Evolutionary conservation across 2,888 invertebrate genomes (phyloP), one percentile per base, ranked within the genome.

Genomic region (Eupithecia pulchellata): DNA sequence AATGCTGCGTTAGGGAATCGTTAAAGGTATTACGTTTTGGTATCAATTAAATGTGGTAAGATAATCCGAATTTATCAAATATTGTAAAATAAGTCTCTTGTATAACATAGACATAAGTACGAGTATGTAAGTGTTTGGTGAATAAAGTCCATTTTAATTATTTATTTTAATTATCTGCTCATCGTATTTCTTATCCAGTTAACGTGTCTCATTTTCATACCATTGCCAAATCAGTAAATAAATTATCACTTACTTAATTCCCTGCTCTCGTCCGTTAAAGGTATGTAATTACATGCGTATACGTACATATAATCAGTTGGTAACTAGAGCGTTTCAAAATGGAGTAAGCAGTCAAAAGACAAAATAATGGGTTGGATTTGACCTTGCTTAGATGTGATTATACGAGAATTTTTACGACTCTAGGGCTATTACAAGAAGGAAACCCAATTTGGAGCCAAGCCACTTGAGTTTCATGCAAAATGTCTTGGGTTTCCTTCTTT

Each of bases 271-370:
- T 79, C 80, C 82, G 76, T 81, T 83, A 80, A 17, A 60, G 58
- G 82, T 74, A 77, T 75, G 79, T 79, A 85, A 85, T 85, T 84
- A 83, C 79, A 75, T 71, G 65, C 68, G 36, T 58, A 47, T 64
- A 52, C 62, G 34, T 60, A 25, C 60, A 30, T 73, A 66, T 72
- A 73, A 76, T 75, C 63, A 76, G 73, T 61, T 61, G 75, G 60
- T 81, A 88, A 89, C 78, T 87, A 87, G 89, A 88, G 87, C 89
- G 86, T 86, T 86, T 71, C 65, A 69, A 76, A 77, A 63, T 77
- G 72, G 71, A 82, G 80, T 78, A 68, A 73, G 76, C 73, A 81
- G 79, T 78, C 76, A 82, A 83, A 84, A 84, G 74, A 84, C 81
- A 84, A 83, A 83, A 83, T 84, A 78, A 78, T 73, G 80, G 74